A percentile compares a stretch with the other conserved stretches of the same genome.
Evolutionary conservation across 2,797 vertebrate genomes (phyloP).

Genomic region (Lindbergichthys nudifrons): DNA sequence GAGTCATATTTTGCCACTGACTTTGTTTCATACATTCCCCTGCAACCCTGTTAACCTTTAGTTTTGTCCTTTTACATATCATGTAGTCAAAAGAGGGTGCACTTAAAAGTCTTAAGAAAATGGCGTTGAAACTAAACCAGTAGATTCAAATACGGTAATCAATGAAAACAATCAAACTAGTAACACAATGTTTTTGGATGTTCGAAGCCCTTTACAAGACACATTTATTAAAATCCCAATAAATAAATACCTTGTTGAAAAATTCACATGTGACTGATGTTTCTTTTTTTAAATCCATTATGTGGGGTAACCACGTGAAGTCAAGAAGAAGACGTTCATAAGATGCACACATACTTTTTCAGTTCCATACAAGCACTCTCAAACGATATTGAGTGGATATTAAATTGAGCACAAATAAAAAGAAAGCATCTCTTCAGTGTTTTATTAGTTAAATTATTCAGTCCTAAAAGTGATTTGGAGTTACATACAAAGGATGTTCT

Average conservation of each 20-base stretch:
- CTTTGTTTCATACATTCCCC: slow-evolving; percentile 27
- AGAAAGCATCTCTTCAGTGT: not conserved
- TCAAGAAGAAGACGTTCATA: not conserved
- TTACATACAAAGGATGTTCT: not conserved
- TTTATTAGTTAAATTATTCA: not conserved
- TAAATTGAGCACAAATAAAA: not conserved
- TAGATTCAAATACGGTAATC: slow-evolving; percentile 24
- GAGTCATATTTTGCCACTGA: slow-evolving; percentile 33
- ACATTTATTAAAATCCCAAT: slow-evolving; percentile 64
- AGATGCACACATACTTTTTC: not conserved
- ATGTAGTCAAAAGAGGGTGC: slow-evolving; percentile 37
- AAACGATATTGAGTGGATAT: not conserved
- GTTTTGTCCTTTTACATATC: not conserved
- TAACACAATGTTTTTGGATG: slow-evolving; percentile 54
- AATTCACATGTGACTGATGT: slow-evolving; percentile 11
- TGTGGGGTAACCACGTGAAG: not conserved
- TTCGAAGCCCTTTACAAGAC: slow-evolving; percentile 33
- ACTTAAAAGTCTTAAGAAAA: slow-evolving; percentile 51
- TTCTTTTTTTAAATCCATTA: slow-evolving; percentile 32
- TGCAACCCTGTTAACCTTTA: slow-evolving; percentile 12
- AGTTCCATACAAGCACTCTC: not conserved
- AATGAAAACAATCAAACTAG: slow-evolving; percentile 61
- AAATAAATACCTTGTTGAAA: slow-evolving; percentile 60
- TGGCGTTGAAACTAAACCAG: slow-evolving; percentile 23
- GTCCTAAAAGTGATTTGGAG: not conserved